These are phyloP conservation scores for Oreochromis grahami DNA, from an alignment of 2,797 vertebrate genomes.

Conservation along the genomic window DNA sequence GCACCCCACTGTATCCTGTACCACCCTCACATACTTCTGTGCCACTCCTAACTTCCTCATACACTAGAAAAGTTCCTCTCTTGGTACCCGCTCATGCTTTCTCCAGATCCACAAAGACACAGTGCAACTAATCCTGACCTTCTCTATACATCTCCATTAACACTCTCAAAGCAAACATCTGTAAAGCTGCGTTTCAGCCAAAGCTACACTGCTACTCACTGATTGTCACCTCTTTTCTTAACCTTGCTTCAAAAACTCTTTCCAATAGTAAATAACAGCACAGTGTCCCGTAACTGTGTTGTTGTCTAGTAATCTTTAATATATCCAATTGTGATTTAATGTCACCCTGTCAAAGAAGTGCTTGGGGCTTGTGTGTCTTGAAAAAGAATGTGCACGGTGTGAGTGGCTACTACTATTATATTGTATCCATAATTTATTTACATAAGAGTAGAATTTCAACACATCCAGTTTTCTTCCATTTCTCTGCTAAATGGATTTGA, in stretches of 20 bases:
- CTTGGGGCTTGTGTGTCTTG: neutral
- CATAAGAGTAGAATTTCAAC: neutral
- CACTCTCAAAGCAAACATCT: neutral
- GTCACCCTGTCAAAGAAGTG: neutral
- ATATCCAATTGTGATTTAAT: neutral
- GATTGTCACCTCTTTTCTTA: neutral
- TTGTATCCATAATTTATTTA: neutral
- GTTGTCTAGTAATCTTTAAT: neutral
- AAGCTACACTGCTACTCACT: neutral
- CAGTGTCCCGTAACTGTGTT: neutral
- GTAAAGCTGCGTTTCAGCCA: neutral
- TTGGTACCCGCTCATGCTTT: neutral
- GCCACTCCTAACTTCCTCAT: neutral
- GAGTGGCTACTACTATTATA: neutral
- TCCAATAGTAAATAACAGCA: neutral
- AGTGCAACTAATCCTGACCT: neutral
- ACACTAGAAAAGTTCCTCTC: neutral
- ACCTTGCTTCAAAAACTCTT: neutral
- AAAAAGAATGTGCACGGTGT: neutral
- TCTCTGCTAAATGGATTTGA: neutral
- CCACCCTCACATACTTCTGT: neutral
- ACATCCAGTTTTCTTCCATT: neutral
- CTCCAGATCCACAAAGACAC: neutral
- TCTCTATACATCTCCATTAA: neutral
- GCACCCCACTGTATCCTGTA: neutral